phyloP scores from a whole-genome alignment of 2,113 vertebrate genomes.

The Dasypus novemcinctus region DNA sequence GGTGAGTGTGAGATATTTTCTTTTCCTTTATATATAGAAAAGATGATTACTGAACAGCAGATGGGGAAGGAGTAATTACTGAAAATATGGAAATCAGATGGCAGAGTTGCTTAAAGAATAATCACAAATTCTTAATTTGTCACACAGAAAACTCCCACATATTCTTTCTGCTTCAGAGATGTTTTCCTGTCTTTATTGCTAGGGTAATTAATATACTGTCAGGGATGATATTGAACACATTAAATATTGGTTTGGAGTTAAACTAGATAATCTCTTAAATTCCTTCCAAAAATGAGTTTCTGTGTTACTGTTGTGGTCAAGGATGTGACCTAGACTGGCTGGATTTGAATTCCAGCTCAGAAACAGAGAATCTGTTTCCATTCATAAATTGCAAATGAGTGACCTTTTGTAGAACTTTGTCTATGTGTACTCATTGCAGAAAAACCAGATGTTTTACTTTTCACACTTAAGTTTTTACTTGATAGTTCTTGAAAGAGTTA shows the following conservation, averaged over 20 bases:
- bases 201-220: background rate
- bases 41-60: background rate
- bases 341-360: background rate
- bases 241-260: background rate
- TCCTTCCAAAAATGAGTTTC: background rate
- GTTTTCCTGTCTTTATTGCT: background rate
- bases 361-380: background rate
- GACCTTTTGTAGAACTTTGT: background rate
- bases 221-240: background rate
- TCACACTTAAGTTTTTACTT: background rate
- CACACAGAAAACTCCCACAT: background rate
- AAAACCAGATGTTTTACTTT: background rate
- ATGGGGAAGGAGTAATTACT: background rate
- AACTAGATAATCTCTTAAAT: background rate
- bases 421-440: background rate
- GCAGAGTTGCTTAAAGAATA: background rate
- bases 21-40: background rate
- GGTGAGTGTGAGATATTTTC: background rate
- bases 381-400: background rate
- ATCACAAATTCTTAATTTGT: background rate
- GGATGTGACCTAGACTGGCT: background rate
- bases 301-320: background rate
- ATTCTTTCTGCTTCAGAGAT: slow-evolving; percentile 18
- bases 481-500: background rate
- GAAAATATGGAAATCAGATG: background rate